Percentiles rank a stretch among this genome's conserved stretches.
phyloP scores from a whole-genome alignment of 1,140 invertebrate species.

The Pseudachorutes palmiensis region DNA sequence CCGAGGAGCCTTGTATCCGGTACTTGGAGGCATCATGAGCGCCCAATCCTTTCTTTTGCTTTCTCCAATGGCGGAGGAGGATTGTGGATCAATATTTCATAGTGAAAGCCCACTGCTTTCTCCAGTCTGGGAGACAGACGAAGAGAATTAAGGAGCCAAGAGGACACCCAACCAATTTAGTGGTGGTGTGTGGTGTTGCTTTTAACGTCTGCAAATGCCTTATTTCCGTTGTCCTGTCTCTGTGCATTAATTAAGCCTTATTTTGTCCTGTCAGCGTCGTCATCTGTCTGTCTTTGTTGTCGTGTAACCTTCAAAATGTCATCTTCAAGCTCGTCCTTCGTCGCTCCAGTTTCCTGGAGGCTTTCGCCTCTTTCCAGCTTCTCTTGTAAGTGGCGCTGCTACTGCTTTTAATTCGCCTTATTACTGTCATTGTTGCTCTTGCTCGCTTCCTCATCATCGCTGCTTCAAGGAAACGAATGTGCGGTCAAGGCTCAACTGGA shows the following conservation, averaged over 20 bases:
- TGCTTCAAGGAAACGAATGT: neutral
- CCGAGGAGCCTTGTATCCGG: no score
- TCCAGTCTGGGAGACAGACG: neutral
- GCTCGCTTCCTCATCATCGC: neutral
- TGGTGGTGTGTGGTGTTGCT: neutral
- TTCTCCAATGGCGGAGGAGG: no score
- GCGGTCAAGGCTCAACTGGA: neutral
- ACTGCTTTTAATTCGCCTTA: neutral
- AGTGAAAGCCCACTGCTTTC: conserved; percentile 5
- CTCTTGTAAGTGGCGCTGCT: neutral
- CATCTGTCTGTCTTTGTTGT: neutral
- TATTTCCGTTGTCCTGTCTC: neutral
- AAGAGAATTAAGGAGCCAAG: neutral
- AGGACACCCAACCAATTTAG: conserved; percentile 5
- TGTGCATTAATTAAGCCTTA: no score
- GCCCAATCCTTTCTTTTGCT: no score
- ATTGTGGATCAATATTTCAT: no score
- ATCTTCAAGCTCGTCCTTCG: neutral
- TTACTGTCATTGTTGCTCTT: neutral
- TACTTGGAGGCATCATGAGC: no score
- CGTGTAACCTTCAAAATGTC: neutral
- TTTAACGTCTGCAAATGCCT: neutral
- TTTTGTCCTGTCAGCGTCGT: neutral
- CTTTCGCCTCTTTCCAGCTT: neutral
- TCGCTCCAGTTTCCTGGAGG: neutral